Conservation (phyloP, 2,888 invertebrate species). For the Patella depressa region DNA sequence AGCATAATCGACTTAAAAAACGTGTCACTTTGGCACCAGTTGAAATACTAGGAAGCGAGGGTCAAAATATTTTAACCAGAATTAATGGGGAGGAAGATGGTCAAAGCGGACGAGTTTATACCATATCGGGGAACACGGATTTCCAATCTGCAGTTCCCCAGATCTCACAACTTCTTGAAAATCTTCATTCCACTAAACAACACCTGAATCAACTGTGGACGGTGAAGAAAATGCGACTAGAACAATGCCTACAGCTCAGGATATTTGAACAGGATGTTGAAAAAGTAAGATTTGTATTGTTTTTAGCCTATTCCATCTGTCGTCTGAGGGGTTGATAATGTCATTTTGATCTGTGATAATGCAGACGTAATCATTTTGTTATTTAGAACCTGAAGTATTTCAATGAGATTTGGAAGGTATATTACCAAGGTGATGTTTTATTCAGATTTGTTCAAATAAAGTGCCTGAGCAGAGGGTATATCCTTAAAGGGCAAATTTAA, state of each 20-base stretch:
- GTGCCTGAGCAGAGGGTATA: too few species aligned
- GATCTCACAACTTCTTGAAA: constrained; percentile 73
- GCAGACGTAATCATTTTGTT: background rate
- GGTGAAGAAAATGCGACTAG: constrained; percentile 74
- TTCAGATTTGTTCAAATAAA: too few species aligned
- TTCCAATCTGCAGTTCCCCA: constrained; percentile 73
- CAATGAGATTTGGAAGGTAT: background rate
- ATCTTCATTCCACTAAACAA: constrained; percentile 90
- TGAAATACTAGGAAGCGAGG: constrained; percentile 92
- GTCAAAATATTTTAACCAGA: constrained; percentile 78
- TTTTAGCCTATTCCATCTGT: background rate
- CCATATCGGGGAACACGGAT: constrained; percentile 77
- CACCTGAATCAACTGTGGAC: constrained; percentile 95
- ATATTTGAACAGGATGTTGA: constrained; percentile 71
- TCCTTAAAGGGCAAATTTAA: too few species aligned
- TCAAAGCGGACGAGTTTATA: constrained; percentile 64
- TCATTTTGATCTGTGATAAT: background rate
- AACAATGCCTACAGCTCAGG: constrained; percentile 71
- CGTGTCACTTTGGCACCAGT: constrained; percentile 93
- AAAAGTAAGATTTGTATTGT: constrained; percentile 54
- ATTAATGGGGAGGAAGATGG: constrained; percentile 62
- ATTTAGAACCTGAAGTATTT: background rate
- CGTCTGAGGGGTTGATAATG: too few species aligned
- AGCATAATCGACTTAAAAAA: constrained; percentile 90
- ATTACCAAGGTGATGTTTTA: too few species aligned